Evolutionary conservation across 2,113 vertebrate genomes (phyloP).

Genomic region (Furnarius figulus): DNA sequence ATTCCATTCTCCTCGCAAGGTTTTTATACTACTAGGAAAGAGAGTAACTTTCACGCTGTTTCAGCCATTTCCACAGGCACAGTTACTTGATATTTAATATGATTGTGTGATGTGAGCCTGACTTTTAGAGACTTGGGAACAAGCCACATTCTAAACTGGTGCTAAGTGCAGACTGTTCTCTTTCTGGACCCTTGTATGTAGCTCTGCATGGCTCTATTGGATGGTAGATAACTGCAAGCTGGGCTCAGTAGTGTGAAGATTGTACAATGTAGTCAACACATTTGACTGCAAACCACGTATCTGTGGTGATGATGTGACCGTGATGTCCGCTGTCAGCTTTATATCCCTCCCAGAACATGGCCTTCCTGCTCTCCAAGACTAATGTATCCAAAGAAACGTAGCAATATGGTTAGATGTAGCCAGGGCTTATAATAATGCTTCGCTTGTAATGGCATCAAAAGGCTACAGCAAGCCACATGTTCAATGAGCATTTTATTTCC

Average conservation of each 20-base stretch:
- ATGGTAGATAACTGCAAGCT: neutral
- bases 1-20: neutral
- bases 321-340: slow-evolving; percentile 23
- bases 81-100: neutral
- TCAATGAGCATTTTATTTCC: slow-evolving; percentile 30
- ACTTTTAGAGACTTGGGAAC: neutral
- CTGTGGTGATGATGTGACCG: neutral
- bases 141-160: slow-evolving; percentile 17
- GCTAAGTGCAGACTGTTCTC: neutral
- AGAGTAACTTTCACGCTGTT: neutral
- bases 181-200: neutral
- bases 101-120: neutral
- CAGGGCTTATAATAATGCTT: neutral
- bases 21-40: neutral
- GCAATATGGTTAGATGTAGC: neutral
- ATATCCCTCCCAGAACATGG: neutral
- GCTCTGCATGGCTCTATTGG: neutral
- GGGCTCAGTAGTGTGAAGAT: neutral
- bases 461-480: neutral
- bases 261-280: neutral
- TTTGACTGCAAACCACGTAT: neutral
- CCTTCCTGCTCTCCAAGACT: neutral
- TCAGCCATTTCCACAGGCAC: neutral
- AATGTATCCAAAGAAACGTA: neutral
- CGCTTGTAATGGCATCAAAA: slow-evolving; percentile 2